Evolutionary conservation across 92 coral and sea anemone genomes (phyloP).

Genomic region (Zoanthus gigantus): DNA sequence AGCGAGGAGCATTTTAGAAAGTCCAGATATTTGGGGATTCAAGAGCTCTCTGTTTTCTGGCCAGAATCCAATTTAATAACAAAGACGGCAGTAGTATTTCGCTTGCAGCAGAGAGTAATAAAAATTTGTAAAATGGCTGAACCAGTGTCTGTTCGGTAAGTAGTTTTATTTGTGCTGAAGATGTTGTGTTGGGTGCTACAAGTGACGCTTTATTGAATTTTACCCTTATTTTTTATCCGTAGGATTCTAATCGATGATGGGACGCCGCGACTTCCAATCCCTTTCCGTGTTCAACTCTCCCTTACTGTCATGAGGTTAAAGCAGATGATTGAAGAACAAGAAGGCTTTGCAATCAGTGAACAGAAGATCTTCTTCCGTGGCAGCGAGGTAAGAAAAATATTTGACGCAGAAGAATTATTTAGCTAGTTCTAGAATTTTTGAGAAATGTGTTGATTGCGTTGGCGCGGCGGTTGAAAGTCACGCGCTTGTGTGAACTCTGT

Average conservation of each 20-base stretch:
- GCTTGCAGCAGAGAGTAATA: slow-evolving; percentile 10
- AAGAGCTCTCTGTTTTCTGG: slow-evolving; percentile 36
- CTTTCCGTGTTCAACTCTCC: slow-evolving; percentile 93
- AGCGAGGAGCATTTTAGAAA: not conserved
- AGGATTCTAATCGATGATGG: slow-evolving; percentile 98
- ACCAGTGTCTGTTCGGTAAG: slow-evolving; percentile 91
- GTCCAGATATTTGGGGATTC: slow-evolving; percentile 2
- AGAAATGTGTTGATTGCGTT: slow-evolving; percentile 40
- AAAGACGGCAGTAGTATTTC: not conserved
- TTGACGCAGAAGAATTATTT: slow-evolving; percentile 23
- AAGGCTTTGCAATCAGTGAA: slow-evolving; percentile 95
- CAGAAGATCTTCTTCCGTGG: slow-evolving; percentile 94
- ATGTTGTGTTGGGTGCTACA: slow-evolving; percentile 13
- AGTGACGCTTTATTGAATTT: slow-evolving; percentile 45
- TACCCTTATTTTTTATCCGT: slow-evolving; percentile 27
- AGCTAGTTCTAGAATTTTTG: slow-evolving; percentile 32
- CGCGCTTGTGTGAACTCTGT: slow-evolving; percentile 37
- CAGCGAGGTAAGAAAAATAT: slow-evolving; percentile 75
- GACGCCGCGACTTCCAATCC: slow-evolving; percentile 93
- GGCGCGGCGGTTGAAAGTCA: slow-evolving; percentile 37
- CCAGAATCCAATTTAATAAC: slow-evolving; percentile 7
- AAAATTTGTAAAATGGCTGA: slow-evolving; percentile 69
- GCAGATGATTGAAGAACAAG: slow-evolving; percentile 98
- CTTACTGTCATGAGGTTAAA: slow-evolving; percentile 86
- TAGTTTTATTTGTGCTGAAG: slow-evolving; percentile 4